Evolutionary conservation across 2,888 invertebrate genomes (phyloP), one percentile per base, ranked within the genome.

Genomic region (Notodonta dromedarius): DNA sequence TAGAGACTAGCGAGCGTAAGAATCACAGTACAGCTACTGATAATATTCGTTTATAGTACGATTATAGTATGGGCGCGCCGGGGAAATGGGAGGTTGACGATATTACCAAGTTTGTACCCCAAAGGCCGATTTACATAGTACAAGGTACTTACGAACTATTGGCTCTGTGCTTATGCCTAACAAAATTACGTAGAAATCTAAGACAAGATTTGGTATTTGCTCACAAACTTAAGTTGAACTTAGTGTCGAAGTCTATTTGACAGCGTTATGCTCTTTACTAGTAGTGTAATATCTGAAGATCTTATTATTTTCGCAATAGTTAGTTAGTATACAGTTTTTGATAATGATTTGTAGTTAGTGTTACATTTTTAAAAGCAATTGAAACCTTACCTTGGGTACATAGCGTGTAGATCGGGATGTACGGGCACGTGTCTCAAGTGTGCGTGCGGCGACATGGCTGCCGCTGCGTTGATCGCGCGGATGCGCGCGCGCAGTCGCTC

Each of bases 401-500:
- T 78, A 65, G 84, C 74, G 69, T 91, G 93, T 61, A 90, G 70
- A 59, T 93, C 92, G 0, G 91, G 86, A 73, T 90, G 90, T 48
- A 88, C 87, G 13, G 93, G 91, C 14, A 91, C 87, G 50, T 89
- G 90, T 0, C 86, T 83, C 12, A 82, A 65, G 53, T 83, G 82
- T n/a, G 84, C 71, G 46, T 84, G 90, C 3, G 92, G 91, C 0
- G 91, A 90, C 86, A 89, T 85, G 16, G 80, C 86, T 1, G 84
- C 88, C 0, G 89, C 91, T 0, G 93, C 93, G 73, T 94, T 94
- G 75, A 94, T 91, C 2, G 94, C 93, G 9, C 93, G 79, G 50
- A 94, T 94, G 75, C 94, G 88, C n/a, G 93, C 93, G 50, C 94
- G 91, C 69, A 94, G 71, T 35, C 91, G 76, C 72, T 92, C 91